These are phyloP conservation scores for Sapayoa aenigma DNA, from an alignment of 2,113 vertebrate species.

Conservation along the genomic window DNA sequence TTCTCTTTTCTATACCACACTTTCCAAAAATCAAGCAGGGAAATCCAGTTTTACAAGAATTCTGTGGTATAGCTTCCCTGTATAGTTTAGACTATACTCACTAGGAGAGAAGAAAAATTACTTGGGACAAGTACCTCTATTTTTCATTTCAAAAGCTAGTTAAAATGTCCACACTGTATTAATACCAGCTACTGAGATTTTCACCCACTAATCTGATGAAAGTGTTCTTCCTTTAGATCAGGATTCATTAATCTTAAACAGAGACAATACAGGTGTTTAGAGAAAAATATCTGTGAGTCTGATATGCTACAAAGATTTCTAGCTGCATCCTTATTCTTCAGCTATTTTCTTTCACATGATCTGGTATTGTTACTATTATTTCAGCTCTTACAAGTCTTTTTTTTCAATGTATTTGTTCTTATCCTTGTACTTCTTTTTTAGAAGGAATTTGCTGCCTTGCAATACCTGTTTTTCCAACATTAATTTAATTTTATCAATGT, in stretches of 20 bases:
- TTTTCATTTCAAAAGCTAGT: background rate
- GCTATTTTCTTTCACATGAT: background rate
- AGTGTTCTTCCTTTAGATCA: background rate
- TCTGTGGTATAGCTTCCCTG: background rate
- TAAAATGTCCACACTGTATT: background rate
- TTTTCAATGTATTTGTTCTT: background rate
- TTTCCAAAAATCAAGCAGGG: background rate
- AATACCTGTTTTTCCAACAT: background rate
- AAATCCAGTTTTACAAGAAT: background rate
- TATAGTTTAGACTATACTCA: background rate
- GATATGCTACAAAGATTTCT: background rate
- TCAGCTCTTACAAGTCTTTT: background rate
- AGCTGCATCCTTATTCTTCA: background rate
- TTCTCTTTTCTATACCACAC: background rate
- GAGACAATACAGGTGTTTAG: background rate
- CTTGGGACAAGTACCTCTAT: background rate
- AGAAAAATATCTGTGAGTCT: background rate
- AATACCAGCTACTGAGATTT: background rate
- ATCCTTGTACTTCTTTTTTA: background rate
- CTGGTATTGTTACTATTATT: background rate
- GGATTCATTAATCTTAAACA: background rate
- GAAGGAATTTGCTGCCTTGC: background rate
- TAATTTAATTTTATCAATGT: background rate
- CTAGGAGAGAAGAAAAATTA: background rate
- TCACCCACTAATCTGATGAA: background rate